Base-by-base conservation (phyloP, 2,113 vertebrate species). In the Cariama cristata region DNA sequence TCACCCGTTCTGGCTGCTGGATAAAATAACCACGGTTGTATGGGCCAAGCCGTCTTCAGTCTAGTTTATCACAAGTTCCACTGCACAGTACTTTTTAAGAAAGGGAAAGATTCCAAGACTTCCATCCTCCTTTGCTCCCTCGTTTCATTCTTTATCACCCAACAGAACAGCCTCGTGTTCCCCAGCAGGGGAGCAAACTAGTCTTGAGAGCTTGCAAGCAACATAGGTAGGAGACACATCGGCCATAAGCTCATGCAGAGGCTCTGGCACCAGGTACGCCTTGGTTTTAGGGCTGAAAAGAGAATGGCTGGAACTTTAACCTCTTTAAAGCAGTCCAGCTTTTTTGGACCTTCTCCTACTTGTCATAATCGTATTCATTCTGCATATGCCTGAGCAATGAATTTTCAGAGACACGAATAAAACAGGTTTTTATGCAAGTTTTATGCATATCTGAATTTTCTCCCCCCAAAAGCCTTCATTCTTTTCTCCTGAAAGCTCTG, bases 401-500 rank as follows among this genome's bases (percentile, higher is more conserved):
- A 22, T 86, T 91, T 64, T 66, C 81, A 63, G 75, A 76, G 59
- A 79, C 40, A 85, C 1, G 24, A 92, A 92, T 40, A 58, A 91
- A 89, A 19, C 72, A 60, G 77, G 53, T 42, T 91, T 91, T 95
- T 40, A 76, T 79, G 71, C 50, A 69, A 92, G 86, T 96, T 95
- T 94, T 32, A 79, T 80, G 72, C 79, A 64, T 60, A 67, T 92
- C 64, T 93, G 89, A 88, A 79, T 92, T 49, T 88, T 60, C 32
- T 87, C 59, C 45, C 49, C 72, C 12, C 2, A 58, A 92, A 93
- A 96, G 82, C 68, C 81, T 97, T 97, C 94, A 93, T 97, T 96
- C 92, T 95, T 86, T 93, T 94, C 94, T 95, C 73, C 84, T 92
- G 91, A 96, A 96, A 96, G 92, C 94, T 86, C 97, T 97, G 96